phyloP scores from a whole-genome alignment of 1,140 invertebrate genomes.

The Achatina immaculata region DNA sequence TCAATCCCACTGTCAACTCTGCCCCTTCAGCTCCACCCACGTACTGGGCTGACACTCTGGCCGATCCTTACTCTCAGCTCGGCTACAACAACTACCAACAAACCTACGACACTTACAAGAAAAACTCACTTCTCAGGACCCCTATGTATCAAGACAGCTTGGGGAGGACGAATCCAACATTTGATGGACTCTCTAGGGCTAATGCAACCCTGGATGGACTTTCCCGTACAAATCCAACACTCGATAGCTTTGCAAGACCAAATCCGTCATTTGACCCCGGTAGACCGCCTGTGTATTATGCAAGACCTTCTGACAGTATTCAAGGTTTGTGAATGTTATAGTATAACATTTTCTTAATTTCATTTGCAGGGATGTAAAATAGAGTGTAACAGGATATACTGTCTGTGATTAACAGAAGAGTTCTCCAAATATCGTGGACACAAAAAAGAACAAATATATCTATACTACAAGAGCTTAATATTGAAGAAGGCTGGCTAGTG shows the following conservation, averaged over 20 bases:
- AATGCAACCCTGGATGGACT: conserved; percentile 9
- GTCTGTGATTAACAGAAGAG: no score
- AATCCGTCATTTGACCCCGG: conserved; percentile 7
- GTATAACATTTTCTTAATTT: no score
- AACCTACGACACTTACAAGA: conserved; percentile 21
- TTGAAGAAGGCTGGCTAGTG: no score
- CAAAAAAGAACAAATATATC: no score
- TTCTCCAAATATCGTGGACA: no score
- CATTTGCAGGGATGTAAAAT: no score
- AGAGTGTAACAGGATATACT: no score
- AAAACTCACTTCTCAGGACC: background rate
- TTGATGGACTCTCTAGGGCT: background rate
- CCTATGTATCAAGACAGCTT: conserved; percentile 32
- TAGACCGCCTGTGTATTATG: conserved; percentile 17
- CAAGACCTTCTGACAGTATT: background rate
- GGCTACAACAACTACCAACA: conserved; percentile 17
- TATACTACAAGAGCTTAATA: no score
- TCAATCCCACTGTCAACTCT: conserved; percentile 24
- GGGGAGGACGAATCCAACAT: background rate
- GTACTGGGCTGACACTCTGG: conserved; percentile 10
- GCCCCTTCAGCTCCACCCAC: background rate
- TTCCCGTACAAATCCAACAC: background rate
- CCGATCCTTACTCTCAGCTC: conserved; percentile 6
- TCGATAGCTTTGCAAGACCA: conserved; percentile 12
- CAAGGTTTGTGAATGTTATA: conserved; percentile 28